phyloP scores from a whole-genome alignment of 2,888 invertebrate genomes.

The Thymelicus lineola region DNA sequence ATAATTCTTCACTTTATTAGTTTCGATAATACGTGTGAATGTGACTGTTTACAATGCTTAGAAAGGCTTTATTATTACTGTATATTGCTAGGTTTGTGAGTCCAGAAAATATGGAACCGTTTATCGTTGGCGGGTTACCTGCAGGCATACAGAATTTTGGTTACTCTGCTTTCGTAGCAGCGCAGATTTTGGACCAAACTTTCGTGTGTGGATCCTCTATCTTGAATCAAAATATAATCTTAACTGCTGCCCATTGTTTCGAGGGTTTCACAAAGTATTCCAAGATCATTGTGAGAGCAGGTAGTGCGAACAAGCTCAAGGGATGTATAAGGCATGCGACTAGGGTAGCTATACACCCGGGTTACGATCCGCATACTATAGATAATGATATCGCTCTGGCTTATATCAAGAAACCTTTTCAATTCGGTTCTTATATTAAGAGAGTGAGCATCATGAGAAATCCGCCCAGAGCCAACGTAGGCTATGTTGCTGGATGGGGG shows the following conservation, averaged over 20 bases:
- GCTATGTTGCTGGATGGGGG: conserved; percentile 51
- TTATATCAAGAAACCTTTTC: conserved; percentile 31
- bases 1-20: conserved; percentile 22
- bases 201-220: conserved; percentile 54
- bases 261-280: conserved; percentile 37
- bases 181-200: conserved; percentile 2
- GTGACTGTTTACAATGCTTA: background rate
- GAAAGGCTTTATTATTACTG: background rate
- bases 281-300: conserved; percentile 39
- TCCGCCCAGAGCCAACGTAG: conserved; percentile 39
- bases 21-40: background rate
- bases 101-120: conserved; percentile 38
- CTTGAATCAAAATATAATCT: conserved; percentile 50
- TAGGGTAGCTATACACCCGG: conserved; percentile 38
- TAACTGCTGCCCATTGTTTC: conserved; percentile 57
- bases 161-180: conserved; percentile 48
- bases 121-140: conserved; percentile 43
- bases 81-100: background rate
- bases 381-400: conserved; percentile 46
- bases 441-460: conserved; percentile 44
- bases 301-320: conserved; percentile 42
- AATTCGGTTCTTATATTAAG: conserved; percentile 35
- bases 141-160: conserved; percentile 46
- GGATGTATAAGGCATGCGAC: conserved; percentile 26
- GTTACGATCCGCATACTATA: conserved; percentile 31